Evolutionary conservation across 2,797 vertebrate species (phyloP), one percentile per base, ranked within the genome.

Genomic region (Periparus ater): DNA sequence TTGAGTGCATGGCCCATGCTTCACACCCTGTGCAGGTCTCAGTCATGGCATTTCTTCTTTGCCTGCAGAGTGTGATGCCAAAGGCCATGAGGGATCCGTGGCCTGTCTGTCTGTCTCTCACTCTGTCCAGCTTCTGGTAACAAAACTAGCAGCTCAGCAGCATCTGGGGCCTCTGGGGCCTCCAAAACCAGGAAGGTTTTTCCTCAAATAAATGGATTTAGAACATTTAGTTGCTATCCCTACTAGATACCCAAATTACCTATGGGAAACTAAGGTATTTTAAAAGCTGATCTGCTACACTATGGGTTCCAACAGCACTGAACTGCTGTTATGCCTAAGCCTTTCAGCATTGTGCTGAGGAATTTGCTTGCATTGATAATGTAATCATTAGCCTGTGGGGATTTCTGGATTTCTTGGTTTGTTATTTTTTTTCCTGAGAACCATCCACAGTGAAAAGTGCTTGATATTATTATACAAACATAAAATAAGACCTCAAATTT

Each of bases 401-500:
- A 78, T 81, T 91, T 81, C 48, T 81, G 70, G 32, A 61, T 72
- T 95, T 85, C 34, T 21, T 73, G 19, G 60, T 62, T 29, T 30
- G 4, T 50, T 50, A 45, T 71, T 66, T 87, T 44, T 34, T 74
- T 58, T 18, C 45, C 67, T 53, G 7, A 53, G 58, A 75, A 36
- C 70, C 58, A 78, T 63, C 48, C 66, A 61, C 66, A 89, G 40
- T 66, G 65, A 89, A 89, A 95, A 91, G 40, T 81, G 26, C 66
- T 91, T 78, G 44, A 91, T 95, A 81, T 81, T 89, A 93, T 73
- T 94, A 70, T 70, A 85, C 62, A 94, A 95, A 89, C 76, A 93
- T 40, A 89, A 93, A 96, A 85, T 83, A 93, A 78, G 62, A 60
- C 66, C 55, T 89, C 87, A 88, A 86, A 95, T 97, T 95, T 96